Conservation (phyloP, 1,140 invertebrate species). For the Lordiphosa clarofinis region DNA sequence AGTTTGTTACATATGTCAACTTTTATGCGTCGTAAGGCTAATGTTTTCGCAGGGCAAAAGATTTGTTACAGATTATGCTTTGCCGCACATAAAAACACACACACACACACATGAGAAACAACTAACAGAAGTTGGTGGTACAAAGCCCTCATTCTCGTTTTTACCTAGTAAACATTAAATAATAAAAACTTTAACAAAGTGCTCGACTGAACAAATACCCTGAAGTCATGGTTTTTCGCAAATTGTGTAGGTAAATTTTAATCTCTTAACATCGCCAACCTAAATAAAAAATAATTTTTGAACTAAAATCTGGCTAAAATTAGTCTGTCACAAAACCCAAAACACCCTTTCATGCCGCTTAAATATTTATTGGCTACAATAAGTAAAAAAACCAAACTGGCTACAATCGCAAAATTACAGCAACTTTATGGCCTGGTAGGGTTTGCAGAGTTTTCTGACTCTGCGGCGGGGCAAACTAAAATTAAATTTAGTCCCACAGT, state of each 20-base stretch:
- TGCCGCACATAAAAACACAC: slow-evolving; percentile 46
- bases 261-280: too few relatives aligned
- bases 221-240: too few relatives aligned
- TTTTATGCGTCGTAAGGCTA: slow-evolving; percentile 66
- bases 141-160: slow-evolving; percentile 29
- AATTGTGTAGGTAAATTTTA: too few relatives aligned
- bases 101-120: slow-evolving; percentile 28
- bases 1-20: slow-evolving; percentile 57
- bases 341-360: not conserved
- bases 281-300: too few relatives aligned
- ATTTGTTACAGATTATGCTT: slow-evolving; percentile 68
- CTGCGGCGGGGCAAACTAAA: slow-evolving; percentile 45
- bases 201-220: not conserved
- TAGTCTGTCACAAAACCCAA: not conserved
- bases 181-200: too few relatives aligned
- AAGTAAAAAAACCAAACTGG: slow-evolving; percentile 11
- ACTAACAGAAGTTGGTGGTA: not conserved
- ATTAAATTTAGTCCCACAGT: slow-evolving; percentile 52
- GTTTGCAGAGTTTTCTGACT: slow-evolving; percentile 40
- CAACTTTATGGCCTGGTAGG: slow-evolving; percentile 35
- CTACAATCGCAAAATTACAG: slow-evolving; percentile 11
- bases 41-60: slow-evolving; percentile 67
- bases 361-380: not conserved
- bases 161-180: slow-evolving; percentile 25
- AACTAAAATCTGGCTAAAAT: too few relatives aligned